phyloP scores from a whole-genome alignment of 2,888 invertebrate genomes.

The Melipona bicolor region DNA sequence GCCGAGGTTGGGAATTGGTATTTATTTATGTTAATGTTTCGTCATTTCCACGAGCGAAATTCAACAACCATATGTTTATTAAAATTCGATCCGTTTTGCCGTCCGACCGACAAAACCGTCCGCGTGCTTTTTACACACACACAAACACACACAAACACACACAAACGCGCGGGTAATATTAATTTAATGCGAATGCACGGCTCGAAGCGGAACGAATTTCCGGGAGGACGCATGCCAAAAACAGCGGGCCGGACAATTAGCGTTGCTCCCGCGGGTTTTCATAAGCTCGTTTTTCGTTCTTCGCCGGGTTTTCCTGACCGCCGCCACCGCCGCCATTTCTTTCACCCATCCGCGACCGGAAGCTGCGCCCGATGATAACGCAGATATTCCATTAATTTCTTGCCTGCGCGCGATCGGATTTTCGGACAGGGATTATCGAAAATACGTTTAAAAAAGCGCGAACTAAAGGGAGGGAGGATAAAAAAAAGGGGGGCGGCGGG shows the following conservation, averaged over 20 bases:
- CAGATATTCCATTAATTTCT: constrained; percentile 65
- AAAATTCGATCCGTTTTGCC: constrained; percentile 41
- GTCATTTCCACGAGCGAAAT: not conserved
- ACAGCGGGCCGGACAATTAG: constrained; percentile 54
- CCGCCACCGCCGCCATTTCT: not conserved
- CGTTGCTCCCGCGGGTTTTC: constrained; percentile 49
- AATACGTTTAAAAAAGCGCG: constrained; percentile 18
- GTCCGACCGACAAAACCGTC: not conserved
- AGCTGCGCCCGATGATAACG: constrained; percentile 52
- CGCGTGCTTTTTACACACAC: constrained; percentile 26
- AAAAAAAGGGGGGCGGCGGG: not conserved
- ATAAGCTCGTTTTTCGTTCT: constrained; percentile 55
- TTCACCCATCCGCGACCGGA: constrained; percentile 49
- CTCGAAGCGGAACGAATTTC: constrained; percentile 31
- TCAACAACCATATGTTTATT: constrained; percentile 25
- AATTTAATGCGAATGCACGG: constrained; percentile 46
- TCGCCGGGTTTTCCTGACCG: constrained; percentile 18
- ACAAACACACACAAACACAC: not conserved
- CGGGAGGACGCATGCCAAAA: constrained; percentile 45
- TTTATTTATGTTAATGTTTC: constrained; percentile 31
- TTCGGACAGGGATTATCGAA: constrained; percentile 58
- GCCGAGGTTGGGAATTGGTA: not conserved
- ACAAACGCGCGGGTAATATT: constrained; percentile 28
- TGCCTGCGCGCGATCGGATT: constrained; percentile 54
- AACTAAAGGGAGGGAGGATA: not conserved